A percentile compares a stretch with the other conserved stretches of the same genome.
phyloP scores from a whole-genome alignment of 2,113 vertebrate genomes.

The Ictalurus furcatus region DNA sequence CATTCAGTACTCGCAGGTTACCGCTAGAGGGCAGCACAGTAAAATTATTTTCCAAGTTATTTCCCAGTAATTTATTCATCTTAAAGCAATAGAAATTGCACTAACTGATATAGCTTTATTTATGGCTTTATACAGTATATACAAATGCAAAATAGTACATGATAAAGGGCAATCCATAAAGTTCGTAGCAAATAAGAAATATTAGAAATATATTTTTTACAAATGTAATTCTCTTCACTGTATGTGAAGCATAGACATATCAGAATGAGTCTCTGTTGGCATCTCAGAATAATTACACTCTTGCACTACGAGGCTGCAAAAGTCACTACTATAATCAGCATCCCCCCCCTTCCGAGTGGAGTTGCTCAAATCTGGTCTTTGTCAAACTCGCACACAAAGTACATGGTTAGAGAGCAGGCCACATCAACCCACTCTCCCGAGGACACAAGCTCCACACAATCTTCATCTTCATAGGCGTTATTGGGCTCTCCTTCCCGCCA shows the following conservation, averaged over 20 bases:
- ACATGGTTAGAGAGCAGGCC: slow-evolving; percentile 92
- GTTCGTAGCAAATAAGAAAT: background rate
- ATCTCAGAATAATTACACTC: background rate
- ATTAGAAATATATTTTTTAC: background rate
- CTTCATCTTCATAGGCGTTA: slow-evolving; percentile 91
- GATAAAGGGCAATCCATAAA: background rate
- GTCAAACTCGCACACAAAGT: slow-evolving; percentile 96
- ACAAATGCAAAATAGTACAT: slow-evolving; percentile 1
- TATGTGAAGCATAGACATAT: background rate
- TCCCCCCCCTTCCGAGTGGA: background rate
- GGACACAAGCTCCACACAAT: slow-evolving; percentile 92
- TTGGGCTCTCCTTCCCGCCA: slow-evolving; percentile 95
- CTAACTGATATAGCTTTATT: background rate
- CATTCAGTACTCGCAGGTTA: background rate
- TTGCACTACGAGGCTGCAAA: background rate
- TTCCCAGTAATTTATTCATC: background rate
- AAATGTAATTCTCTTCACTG: background rate
- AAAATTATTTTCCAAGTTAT: background rate
- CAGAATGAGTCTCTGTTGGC: background rate
- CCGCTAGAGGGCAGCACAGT: slow-evolving; percentile 50
- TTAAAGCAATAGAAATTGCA: background rate
- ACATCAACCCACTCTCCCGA: slow-evolving; percentile 97
- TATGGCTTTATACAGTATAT: background rate
- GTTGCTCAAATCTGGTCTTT: slow-evolving; percentile 82
- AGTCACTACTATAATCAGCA: background rate